Evolutionary conservation across 2,888 invertebrate species (phyloP).

Genomic region (Mythimna ferrago): DNA sequence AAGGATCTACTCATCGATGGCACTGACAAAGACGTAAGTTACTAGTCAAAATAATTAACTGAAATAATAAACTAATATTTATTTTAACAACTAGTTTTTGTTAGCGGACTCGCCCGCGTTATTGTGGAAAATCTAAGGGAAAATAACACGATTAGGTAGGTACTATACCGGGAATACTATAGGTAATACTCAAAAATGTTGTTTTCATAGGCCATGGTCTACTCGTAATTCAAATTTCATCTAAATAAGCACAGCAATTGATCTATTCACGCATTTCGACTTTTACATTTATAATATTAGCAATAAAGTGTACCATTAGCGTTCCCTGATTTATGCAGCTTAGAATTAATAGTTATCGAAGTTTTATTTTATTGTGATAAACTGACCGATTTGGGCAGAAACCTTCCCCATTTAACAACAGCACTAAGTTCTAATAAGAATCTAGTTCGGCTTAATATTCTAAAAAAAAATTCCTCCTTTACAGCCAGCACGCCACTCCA

Average conservation of each 20-base stretch:
- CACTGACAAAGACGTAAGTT: constrained; percentile 97
- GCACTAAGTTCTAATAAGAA: constrained; percentile 42
- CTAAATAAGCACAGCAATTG: neutral
- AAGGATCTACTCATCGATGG: constrained; percentile 96
- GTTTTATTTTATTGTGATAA: no score
- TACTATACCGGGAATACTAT: no score
- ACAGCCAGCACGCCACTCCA: constrained; percentile 97
- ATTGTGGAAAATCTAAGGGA: no score
- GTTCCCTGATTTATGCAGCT: no score
- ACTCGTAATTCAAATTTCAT: neutral
- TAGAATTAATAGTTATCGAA: no score
- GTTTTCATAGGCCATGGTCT: no score
- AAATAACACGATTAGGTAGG: neutral
- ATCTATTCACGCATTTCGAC: neutral
- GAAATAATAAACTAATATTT: no score
- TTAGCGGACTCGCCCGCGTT: neutral
- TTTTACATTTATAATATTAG: no score
- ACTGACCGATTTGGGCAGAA: no score
- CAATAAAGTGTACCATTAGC: no score
- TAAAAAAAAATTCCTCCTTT: constrained; percentile 70
- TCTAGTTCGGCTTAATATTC: constrained; percentile 38
- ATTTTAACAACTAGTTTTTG: neutral
- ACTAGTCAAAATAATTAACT: neutral
- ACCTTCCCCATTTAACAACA: neutral
- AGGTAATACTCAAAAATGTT: no score